A percentile compares a stretch with the other conserved stretches of the same genome.
phyloP scores from a whole-genome alignment of 2,797 vertebrate genomes.

The Manis crassicaudata region DNA sequence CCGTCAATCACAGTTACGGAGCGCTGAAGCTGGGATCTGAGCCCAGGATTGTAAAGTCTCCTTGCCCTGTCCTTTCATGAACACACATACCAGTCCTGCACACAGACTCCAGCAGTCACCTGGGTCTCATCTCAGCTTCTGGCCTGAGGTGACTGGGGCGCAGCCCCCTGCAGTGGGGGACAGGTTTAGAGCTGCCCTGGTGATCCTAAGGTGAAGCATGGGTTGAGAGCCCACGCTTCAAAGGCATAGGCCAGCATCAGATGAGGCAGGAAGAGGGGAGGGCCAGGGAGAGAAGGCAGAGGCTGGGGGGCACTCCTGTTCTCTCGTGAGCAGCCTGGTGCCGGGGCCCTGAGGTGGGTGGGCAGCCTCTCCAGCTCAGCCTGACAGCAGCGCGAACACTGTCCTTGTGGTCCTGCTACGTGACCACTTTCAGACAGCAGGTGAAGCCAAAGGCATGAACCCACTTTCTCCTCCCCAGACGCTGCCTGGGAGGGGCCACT shows the following conservation, averaged over 20 bases:
- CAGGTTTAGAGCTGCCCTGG: neutral
- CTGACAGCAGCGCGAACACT: neutral
- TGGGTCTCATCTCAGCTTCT: neutral
- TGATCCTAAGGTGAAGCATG: neutral
- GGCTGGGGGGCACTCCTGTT: neutral
- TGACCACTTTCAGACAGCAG: neutral
- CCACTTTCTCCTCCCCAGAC: neutral
- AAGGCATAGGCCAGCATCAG: neutral
- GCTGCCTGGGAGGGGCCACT: no score
- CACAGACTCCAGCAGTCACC: neutral
- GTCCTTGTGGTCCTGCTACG: neutral
- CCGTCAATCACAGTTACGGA: neutral
- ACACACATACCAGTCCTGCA: neutral
- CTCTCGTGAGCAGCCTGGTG: rapidly evolving
- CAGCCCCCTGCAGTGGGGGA: rapidly evolving
- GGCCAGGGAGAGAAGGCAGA: neutral
- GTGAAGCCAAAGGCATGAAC: neutral
- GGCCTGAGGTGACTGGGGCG: neutral
- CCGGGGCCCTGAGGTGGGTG: neutral
- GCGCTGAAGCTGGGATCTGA: neutral
- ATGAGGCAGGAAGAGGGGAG: neutral
- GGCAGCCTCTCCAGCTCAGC: neutral
- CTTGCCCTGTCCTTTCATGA: neutral
- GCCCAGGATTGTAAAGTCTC: neutral
- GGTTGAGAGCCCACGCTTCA: neutral